These are phyloP conservation scores for Drosophila borealis DNA, from an alignment of 2,888 invertebrate species.

Conservation along the genomic window DNA sequence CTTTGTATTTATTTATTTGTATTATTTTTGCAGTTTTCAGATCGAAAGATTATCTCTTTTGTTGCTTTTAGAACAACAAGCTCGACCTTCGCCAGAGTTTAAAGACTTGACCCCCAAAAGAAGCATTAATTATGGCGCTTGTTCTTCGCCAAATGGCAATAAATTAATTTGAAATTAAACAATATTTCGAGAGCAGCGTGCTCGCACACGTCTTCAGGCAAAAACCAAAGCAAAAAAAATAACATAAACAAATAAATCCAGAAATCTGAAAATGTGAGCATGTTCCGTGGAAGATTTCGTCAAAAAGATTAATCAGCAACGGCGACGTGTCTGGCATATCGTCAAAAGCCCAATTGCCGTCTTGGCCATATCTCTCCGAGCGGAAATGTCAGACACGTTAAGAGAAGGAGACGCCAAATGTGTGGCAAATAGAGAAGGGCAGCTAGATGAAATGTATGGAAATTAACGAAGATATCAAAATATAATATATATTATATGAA, in stretches of 20 bases:
- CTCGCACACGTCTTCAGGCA: conserved; percentile 48
- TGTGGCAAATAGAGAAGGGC: conserved; percentile 47
- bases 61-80: conserved; percentile 29
- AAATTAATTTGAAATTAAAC: conserved; percentile 60
- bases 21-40: conserved; percentile 38
- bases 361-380: conserved; percentile 35
- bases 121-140: conserved; percentile 60
- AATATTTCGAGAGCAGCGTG: conserved; percentile 37
- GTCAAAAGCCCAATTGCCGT: conserved; percentile 25
- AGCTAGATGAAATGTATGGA: conserved; percentile 1
- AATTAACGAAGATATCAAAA: conserved; percentile 9
- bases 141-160: conserved; percentile 48
- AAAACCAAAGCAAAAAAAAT: conserved; percentile 28
- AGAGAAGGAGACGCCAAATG: conserved; percentile 43
- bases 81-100: conserved; percentile 44
- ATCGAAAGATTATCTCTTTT: conserved; percentile 63
- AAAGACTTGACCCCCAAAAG: conserved; percentile 15
- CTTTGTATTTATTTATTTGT: conserved; percentile 40
- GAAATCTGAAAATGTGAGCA: conserved; percentile 55
- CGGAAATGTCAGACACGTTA: conserved; percentile 71
- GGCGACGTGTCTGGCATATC: conserved; percentile 72
- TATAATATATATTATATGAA: conserved; percentile 12
- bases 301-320: conserved; percentile 77
- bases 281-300: conserved; percentile 63
- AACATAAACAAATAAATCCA: conserved; percentile 27